Evolutionary conservation across 2,113 vertebrate species (phyloP), one percentile per base, ranked within the genome.

Genomic region (Oenanthe oenanthe): DNA sequence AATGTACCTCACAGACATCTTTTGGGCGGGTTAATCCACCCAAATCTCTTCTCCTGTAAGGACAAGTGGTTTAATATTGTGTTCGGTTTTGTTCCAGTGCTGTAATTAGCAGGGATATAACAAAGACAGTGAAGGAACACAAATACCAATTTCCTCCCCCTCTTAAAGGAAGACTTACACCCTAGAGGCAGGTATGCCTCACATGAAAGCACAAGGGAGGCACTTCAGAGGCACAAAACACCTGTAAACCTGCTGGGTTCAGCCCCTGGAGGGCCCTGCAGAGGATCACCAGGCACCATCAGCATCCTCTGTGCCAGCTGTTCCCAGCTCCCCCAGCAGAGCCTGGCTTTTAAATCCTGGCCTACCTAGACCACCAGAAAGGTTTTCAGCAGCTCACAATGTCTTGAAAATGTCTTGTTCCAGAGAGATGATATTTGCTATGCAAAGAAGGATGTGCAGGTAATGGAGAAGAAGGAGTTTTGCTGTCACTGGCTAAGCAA

Each of bases 201-300:
- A 61, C 57, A 65, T 75, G 86, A 95, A 89, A 72, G 65, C 34
- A 67, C 76, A 92, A 65, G 88, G 51, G 80, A 85, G 51, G 42
- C 22, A 61, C 10, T 92, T 76, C 54, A 82, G 83, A 92, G 83
- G 34, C 63, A 68, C 12, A 40, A n/a, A 88, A 22, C 76, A 86
- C 54, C 60, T 51, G 26, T 74, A 84, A 81, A 92, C 24, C 32
- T 81, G 28, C n/a, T 81, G 45, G 85, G 45, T 78, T 81, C 84
- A 89, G 31, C 31, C 76, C 70, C 61, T 74, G 17, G 48, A 77
- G 47, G 36, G 22, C 19, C 2, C 56, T 67, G 56, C 26, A 48
- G 38, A 60, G n/a, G 5, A 74, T 7, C 76, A 24, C 11, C 14
- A 8, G 0, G 0, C 12, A 6, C 11, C 42, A 15, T 3, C 48